Conservation (phyloP, 2,113 vertebrate species). For the Theristicus caerulescens region DNA sequence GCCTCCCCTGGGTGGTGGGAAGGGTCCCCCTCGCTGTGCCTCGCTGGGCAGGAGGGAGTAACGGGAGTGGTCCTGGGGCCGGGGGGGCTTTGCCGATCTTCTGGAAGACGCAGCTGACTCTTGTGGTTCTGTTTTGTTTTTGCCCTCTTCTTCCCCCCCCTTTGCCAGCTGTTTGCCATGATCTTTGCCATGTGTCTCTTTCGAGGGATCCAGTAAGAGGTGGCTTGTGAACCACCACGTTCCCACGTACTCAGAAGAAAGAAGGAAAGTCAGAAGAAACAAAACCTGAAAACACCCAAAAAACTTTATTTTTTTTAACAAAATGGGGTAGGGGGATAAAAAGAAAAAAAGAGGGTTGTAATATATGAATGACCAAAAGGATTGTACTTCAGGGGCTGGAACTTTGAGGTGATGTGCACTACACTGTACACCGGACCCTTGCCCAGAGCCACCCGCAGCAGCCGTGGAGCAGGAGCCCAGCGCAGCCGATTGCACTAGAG, state of each 20-base stretch:
- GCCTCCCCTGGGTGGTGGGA: background rate
- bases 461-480: background rate
- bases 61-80: too few relatives aligned
- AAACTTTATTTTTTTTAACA: conserved; percentile 74
- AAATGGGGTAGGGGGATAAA: conserved; percentile 24
- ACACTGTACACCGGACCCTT: conserved; percentile 33
- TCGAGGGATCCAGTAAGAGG: conserved; percentile 86
- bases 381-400: conserved; percentile 89
- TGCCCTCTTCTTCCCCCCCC: background rate
- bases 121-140: background rate
- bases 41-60: background rate
- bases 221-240: background rate
- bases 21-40: background rate
- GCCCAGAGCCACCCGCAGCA: background rate
- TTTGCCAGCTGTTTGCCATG: conserved; percentile 89
- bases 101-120: background rate
- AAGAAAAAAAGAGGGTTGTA: conserved; percentile 28
- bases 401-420: conserved; percentile 85
- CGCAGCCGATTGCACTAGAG: conserved; percentile 1
- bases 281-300: conserved; percentile 8
- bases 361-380: conserved; percentile 78
- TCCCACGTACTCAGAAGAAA: background rate
- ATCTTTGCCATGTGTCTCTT: conserved; percentile 95
- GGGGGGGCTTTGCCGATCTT: background rate
- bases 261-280: conserved; percentile 23